Conservation (phyloP, 2,113 vertebrate genomes). For the Rhipidura dahli region DNA sequence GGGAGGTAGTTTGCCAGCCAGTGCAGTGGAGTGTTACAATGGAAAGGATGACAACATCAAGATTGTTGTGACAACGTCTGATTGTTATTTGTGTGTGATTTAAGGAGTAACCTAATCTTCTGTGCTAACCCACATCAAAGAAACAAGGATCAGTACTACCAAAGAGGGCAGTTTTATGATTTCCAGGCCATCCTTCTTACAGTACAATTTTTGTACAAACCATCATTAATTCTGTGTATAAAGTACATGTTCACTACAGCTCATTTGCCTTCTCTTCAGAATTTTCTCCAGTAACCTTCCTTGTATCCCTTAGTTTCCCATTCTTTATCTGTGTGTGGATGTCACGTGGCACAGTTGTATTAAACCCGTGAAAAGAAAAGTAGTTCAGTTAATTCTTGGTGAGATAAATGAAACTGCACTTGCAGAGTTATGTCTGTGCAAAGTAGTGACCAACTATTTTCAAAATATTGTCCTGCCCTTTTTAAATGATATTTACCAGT, state of each 20-base stretch:
- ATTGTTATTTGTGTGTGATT: slow-evolving; percentile 27
- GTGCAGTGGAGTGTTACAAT: neutral
- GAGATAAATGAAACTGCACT: neutral
- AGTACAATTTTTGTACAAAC: neutral
- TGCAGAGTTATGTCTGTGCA: neutral
- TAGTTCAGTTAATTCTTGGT: neutral
- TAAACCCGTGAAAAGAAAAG: neutral
- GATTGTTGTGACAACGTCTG: slow-evolving; percentile 37
- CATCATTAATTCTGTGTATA: neutral
- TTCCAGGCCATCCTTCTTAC: neutral
- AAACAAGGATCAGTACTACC: neutral
- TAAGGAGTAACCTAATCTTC: slow-evolving; percentile 43
- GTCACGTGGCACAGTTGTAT: neutral
- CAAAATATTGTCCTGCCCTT: neutral
- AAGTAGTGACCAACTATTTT: neutral
- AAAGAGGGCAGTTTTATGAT: slow-evolving; percentile 2
- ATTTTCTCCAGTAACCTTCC: neutral
- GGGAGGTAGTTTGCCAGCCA: neutral
- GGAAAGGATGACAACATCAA: slow-evolving; percentile 10
- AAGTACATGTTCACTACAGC: neutral
- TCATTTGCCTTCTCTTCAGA: neutral
- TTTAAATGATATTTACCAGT: neutral
- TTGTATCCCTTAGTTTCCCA: neutral
- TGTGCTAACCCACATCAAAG: slow-evolving; percentile 32
- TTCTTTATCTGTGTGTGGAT: neutral